Evolutionary conservation across 1,140 invertebrate species (phyloP).

Genomic region (Hycleus cichorii): DNA sequence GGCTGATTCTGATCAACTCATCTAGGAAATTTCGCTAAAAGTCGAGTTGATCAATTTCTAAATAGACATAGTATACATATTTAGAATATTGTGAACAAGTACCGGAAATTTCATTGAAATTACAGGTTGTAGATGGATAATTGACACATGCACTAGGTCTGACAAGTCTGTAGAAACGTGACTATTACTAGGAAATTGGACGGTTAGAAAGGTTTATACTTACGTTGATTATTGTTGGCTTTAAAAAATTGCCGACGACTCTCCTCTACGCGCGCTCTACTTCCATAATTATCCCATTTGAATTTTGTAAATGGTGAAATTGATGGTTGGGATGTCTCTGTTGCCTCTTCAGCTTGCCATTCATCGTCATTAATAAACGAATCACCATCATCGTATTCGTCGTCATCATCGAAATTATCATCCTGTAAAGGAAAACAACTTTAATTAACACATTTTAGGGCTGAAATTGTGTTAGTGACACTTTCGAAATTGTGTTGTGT

Average conservation of each 20-base stretch:
- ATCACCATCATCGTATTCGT: constrained; percentile 16
- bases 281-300: constrained; percentile 33
- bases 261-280: constrained; percentile 23
- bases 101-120: background rate
- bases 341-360: constrained; percentile 31
- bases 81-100: background rate
- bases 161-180: background rate
- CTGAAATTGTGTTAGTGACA: too few species aligned
- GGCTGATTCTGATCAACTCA: background rate
- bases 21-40: background rate
- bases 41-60: background rate
- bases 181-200: background rate
- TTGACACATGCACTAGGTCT: background rate
- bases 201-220: background rate
- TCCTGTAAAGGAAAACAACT: constrained; percentile 10
- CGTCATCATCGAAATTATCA: constrained; percentile 12
- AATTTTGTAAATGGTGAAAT: constrained; percentile 28
- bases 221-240: constrained; percentile 12
- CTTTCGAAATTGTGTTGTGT: too few species aligned
- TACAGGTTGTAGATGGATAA: background rate
- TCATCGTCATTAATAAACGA: constrained; percentile 2
- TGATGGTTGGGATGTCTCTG: constrained; percentile 13
- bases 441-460: background rate
- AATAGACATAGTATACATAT: background rate
- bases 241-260: constrained; percentile 18